phyloP scores from a whole-genome alignment of 2,888 invertebrate genomes.

The Nymphalis urticae region DNA sequence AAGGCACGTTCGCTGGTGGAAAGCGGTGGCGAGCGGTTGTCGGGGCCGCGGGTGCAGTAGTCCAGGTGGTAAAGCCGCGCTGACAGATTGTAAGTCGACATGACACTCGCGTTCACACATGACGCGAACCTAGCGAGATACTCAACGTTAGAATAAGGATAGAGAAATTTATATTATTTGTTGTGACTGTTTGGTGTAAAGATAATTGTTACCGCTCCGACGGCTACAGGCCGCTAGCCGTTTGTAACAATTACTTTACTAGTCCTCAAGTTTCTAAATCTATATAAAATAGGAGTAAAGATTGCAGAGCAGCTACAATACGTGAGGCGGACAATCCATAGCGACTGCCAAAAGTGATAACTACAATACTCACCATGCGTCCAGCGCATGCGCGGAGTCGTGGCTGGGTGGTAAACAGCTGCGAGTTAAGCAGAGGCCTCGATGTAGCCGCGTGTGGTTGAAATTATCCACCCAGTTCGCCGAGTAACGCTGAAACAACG shows the following conservation, averaged over 20 bases:
- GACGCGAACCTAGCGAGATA: constrained; percentile 58
- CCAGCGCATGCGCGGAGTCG: constrained; percentile 26
- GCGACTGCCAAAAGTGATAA: too few species aligned
- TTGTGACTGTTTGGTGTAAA: too few species aligned
- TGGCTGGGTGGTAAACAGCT: constrained; percentile 45
- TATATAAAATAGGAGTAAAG: too few species aligned
- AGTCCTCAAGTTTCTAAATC: too few species aligned
- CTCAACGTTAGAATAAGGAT: too few species aligned
- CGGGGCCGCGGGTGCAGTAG: constrained; percentile 56
- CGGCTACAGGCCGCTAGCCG: too few species aligned
- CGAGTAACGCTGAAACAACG: constrained; percentile 58
- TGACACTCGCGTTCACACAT: constrained; percentile 65
- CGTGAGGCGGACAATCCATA: too few species aligned
- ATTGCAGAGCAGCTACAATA: too few species aligned
- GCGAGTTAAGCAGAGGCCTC: constrained; percentile 64
- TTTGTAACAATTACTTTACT: too few species aligned
- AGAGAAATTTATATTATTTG: too few species aligned
- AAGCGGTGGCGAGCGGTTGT: constrained; percentile 41
- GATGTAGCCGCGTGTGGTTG: constrained; percentile 74
- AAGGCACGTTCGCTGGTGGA: constrained; percentile 53
- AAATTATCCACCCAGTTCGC: constrained; percentile 71
- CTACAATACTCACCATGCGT: constrained; percentile 30
- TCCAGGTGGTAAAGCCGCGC: constrained; percentile 61
- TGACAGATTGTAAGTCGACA: constrained; percentile 57
- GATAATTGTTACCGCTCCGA: too few species aligned